phyloP scores from a whole-genome alignment of 1,140 invertebrate genomes.

The Tetramorium simillimum region DNA sequence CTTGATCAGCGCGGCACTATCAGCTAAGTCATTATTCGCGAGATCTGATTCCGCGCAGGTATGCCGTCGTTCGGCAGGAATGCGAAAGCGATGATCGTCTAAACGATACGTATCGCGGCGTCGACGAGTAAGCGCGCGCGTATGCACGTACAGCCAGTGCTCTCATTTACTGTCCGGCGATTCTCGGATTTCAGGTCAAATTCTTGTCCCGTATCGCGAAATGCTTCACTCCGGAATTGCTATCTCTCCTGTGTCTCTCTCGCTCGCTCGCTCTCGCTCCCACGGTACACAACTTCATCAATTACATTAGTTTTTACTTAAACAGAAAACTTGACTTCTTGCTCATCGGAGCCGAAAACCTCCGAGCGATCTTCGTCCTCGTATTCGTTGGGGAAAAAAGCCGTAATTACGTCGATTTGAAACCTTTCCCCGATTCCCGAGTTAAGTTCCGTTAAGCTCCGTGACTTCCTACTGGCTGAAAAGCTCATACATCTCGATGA shows the following conservation, averaged over 20 bases:
- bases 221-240: slow-evolving; percentile 64
- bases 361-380: slow-evolving; percentile 8
- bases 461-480: slow-evolving; percentile 37
- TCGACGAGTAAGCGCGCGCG: not conserved
- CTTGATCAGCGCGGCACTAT: slow-evolving; percentile 59
- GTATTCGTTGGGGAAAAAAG: slow-evolving; percentile 61
- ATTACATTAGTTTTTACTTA: slow-evolving; percentile 67
- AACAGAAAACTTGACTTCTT: slow-evolving; percentile 43
- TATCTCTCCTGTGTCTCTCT: slow-evolving; percentile 37
- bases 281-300: slow-evolving; percentile 69
- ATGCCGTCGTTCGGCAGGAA: slow-evolving; percentile 61
- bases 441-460: slow-evolving; percentile 60
- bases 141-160: not conserved
- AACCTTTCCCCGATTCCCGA: slow-evolving; percentile 38
- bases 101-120: slow-evolving; percentile 69
- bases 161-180: slow-evolving; percentile 27
- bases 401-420: slow-evolving; percentile 74
- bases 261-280: not conserved
- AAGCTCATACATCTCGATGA: slow-evolving; percentile 43
- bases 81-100: slow-evolving; percentile 61
- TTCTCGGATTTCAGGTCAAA: slow-evolving; percentile 4
- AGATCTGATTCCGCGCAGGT: slow-evolving; percentile 63
- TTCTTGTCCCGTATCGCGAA: slow-evolving; percentile 58
- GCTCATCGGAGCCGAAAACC: slow-evolving; percentile 20
- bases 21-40: slow-evolving; percentile 57